Percentiles rank a stretch among this genome's conserved stretches.
phyloP scores from a whole-genome alignment of 2,888 invertebrate species.

The Chymomyza fuscimana region DNA sequence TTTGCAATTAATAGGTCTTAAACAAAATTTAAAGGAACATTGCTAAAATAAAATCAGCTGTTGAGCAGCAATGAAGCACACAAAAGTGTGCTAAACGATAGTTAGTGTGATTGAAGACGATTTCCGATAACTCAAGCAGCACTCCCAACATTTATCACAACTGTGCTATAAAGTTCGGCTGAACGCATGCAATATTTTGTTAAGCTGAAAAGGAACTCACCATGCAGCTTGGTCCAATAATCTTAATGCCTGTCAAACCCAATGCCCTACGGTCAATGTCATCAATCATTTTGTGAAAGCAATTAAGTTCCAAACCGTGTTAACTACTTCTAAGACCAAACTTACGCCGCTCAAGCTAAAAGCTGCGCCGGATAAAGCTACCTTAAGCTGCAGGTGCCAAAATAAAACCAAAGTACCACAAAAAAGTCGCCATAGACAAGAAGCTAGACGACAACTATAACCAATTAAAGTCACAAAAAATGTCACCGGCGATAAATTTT shows the following conservation, averaged over 20 bases:
- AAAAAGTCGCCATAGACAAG: slow-evolving; percentile 41
- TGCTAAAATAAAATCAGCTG: no score
- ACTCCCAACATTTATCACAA: no score
- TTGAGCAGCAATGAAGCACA: no score
- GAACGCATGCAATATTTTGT: no score
- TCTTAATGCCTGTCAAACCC: not conserved
- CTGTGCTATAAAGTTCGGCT: no score
- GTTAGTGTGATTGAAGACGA: no score
- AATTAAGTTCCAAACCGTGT: slow-evolving; percentile 63
- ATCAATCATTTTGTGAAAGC: slow-evolving; percentile 62
- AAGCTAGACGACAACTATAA: slow-evolving; percentile 57
- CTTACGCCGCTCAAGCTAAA: not conserved
- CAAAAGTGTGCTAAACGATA: no score
- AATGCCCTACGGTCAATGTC: not conserved
- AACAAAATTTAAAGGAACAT: no score
- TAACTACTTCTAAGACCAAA: slow-evolving; percentile 48
- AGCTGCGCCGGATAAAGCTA: not conserved
- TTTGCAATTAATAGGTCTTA: no score
- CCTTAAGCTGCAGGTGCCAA: slow-evolving; percentile 39
- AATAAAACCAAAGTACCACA: slow-evolving; percentile 4
- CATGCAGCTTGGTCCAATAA: slow-evolving; percentile 26
- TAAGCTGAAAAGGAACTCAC: slow-evolving; percentile 8
- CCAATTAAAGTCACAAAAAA: slow-evolving; percentile 74
- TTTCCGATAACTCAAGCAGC: no score
- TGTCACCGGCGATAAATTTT: slow-evolving; percentile 71